These are phyloP conservation scores for Steinernema carpocapsae DNA, from an alignment of 2,888 invertebrate genomes.

Conservation along the genomic window DNA sequence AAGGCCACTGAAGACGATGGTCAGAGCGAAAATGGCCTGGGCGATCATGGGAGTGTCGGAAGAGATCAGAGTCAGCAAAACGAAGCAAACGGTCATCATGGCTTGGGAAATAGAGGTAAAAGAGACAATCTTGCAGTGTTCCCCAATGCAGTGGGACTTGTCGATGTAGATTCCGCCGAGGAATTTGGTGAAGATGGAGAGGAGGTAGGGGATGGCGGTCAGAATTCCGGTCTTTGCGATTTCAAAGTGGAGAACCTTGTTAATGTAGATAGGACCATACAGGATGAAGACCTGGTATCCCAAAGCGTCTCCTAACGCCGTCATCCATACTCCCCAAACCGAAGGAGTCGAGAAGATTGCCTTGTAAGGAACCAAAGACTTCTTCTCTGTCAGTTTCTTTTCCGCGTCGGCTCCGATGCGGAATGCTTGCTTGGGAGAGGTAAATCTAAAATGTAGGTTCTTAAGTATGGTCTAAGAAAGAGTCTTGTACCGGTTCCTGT, in stretches of 20 bases:
- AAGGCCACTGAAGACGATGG: constrained; percentile 54
- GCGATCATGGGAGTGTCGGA: constrained; percentile 40
- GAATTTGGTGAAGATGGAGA: constrained; percentile 19
- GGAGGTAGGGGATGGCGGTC: constrained; percentile 14
- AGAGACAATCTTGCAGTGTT: constrained; percentile 46
- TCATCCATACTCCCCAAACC: constrained; percentile 37
- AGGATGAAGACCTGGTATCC: constrained; percentile 34
- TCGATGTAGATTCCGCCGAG: constrained; percentile 27
- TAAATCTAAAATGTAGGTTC: not conserved
- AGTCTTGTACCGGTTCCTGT: not conserved
- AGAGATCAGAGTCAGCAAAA: constrained; percentile 46
- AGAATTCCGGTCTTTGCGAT: constrained; percentile 24
- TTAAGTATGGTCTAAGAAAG: not conserved
- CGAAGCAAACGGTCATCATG: constrained; percentile 52
- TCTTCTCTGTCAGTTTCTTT: not conserved
- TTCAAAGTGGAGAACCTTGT: constrained; percentile 34
- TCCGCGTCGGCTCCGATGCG: not conserved
- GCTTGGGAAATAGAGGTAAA: constrained; percentile 52
- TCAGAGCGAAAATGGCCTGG: constrained; percentile 56
- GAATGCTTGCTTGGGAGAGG: not conserved
- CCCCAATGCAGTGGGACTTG: constrained; percentile 27
- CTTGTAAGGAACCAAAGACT: constrained; percentile 42
- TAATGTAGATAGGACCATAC: constrained; percentile 36
- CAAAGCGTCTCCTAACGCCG: constrained; percentile 20
- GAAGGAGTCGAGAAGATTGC: constrained; percentile 42